These are phyloP conservation scores for Microchrysa polita DNA, from an alignment of 2,888 invertebrate species.

Conservation along the genomic window DNA sequence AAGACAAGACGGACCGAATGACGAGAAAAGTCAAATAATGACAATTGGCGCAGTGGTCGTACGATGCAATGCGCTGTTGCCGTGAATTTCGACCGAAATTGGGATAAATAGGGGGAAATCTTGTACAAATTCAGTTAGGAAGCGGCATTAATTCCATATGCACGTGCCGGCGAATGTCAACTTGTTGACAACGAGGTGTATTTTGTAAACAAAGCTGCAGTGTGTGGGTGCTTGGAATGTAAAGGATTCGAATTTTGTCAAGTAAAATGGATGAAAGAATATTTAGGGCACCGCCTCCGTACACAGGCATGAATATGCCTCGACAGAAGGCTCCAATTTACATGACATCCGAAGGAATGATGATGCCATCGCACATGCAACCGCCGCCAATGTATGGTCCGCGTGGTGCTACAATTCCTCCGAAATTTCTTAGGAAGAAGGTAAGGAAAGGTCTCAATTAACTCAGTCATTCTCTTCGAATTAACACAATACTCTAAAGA, in stretches of 20 bases:
- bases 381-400: constrained; percentile 64
- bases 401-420: constrained; percentile 61
- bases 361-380: constrained; percentile 59
- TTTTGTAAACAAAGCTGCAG: constrained; percentile 24
- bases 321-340: constrained; percentile 52
- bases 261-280: constrained; percentile 7
- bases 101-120: constrained; percentile 23
- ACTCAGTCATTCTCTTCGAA: no score
- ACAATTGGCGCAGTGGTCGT: not conserved
- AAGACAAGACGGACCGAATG: no score
- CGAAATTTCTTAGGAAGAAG: constrained; percentile 54
- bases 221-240: no score
- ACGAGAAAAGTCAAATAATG: constrained; percentile 23
- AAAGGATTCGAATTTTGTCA: not conserved
- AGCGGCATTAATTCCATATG: not conserved
- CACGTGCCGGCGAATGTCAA: constrained; percentile 12
- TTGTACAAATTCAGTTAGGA: not conserved
- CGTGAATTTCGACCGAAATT: not conserved
- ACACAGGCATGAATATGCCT: constrained; percentile 28
- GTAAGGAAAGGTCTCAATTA: not conserved
- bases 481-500: no score
- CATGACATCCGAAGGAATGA: constrained; percentile 61
- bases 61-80: not conserved
- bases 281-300: constrained; percentile 25
- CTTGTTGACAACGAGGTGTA: not conserved